These are phyloP conservation scores for Sus cebifrons DNA, from an alignment of 2,797 vertebrate genomes.

Conservation along the genomic window DNA sequence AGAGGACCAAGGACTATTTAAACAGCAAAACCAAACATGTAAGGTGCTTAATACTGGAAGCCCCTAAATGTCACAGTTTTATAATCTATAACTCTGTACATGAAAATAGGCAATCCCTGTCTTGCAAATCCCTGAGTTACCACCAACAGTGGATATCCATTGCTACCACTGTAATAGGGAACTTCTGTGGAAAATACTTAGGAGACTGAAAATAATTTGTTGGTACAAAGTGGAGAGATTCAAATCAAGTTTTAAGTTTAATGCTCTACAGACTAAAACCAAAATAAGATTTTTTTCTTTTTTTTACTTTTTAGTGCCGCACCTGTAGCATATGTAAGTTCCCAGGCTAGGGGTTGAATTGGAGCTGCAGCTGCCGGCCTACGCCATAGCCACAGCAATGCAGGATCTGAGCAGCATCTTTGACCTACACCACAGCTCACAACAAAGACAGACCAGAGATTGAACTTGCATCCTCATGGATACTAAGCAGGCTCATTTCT, in stretches of 20 bases:
- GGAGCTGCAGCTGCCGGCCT: too few species aligned
- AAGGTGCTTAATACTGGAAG: background rate
- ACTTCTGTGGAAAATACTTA: background rate
- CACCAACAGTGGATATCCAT: background rate
- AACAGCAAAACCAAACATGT: background rate
- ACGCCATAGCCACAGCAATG: too few species aligned
- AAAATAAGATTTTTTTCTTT: conserved; percentile 40
- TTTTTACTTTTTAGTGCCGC: too few species aligned
- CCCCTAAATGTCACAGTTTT: background rate
- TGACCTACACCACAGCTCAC: too few species aligned
- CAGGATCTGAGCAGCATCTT: too few species aligned
- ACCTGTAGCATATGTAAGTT: too few species aligned
- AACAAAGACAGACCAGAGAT: too few species aligned
- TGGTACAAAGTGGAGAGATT: background rate
- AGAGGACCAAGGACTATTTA: background rate
- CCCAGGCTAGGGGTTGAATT: too few species aligned
- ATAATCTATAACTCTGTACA: background rate
- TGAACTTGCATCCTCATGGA: too few species aligned
- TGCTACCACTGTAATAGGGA: background rate
- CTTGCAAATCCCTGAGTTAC: background rate
- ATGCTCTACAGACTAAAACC: background rate
- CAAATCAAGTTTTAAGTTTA: conserved; percentile 53
- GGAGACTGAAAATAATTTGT: conserved; percentile 6
- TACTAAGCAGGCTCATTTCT: too few species aligned
- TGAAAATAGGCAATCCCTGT: background rate